Evolutionary conservation across 2,113 vertebrate species (phyloP), one percentile per base, ranked within the genome.

Genomic region (Lucifuga dentata): DNA sequence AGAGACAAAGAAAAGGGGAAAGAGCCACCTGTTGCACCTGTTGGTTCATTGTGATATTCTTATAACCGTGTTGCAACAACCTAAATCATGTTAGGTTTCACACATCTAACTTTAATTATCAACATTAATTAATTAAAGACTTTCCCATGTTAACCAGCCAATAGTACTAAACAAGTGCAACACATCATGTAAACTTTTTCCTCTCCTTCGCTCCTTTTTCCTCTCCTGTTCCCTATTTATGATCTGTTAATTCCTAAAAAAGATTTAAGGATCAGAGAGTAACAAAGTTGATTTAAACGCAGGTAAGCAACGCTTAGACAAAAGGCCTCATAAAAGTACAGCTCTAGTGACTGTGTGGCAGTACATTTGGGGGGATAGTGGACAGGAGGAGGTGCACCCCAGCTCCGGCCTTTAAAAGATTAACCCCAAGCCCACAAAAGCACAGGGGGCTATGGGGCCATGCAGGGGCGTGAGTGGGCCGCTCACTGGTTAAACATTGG

Each of bases 401-500:
- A 43, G 63, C 73, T 55, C 66, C 17, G 51, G 72, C 76, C 74
- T 84, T 90, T 85, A 77, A 91, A 90, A 90, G 88, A 91, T 90
- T 88, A 90, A 88, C 88, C 68, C 80, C 21, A 65, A 78, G 71
- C 71, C 73, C 69, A 86, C 86, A 90, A 89, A 90, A 70, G 79
- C 75, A 43, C 70, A 80, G 70, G 62, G 77, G 73, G 53, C 73
- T 44, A 0, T n/a, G 73, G 55, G 78, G 78, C 81, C 60, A 29
- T 49, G 77, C 76, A 56, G 78, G 84, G 85, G 80, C 17, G 39
- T 65, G 89, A 81, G 86, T 85, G 71, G 90, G 88, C 68, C 45
- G 50, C 75, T 67, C 13, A 1, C 83, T 88, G 81, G 91, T 91
- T 91, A 91, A 91, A 87, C 83, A 91, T 91, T 91, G 88, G 73